Conservation (phyloP, 2,888 invertebrate species). For the Campaea margaritaria region DNA sequence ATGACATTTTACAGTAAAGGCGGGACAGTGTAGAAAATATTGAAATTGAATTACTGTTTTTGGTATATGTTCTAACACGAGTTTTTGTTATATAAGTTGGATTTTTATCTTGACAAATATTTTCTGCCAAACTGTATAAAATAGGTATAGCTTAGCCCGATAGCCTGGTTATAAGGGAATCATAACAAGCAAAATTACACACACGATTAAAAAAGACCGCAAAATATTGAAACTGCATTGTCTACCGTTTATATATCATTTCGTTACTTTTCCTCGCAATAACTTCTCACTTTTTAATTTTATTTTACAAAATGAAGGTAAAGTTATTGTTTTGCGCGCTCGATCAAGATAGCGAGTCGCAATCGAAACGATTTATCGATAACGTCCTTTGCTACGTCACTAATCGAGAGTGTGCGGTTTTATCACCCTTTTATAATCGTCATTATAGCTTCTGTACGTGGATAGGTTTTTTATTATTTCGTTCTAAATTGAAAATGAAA, state of each 20-base stretch:
- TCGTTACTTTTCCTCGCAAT: conserved; percentile 19
- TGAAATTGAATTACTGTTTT: too few relatives aligned
- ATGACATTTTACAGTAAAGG: not conserved
- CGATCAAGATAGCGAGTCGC: conserved; percentile 70
- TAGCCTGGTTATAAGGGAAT: too few relatives aligned
- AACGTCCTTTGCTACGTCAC: conserved; percentile 75
- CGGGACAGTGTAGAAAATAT: too few relatives aligned
- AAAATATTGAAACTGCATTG: not conserved
- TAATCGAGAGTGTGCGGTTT: conserved; percentile 72
- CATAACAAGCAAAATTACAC: not conserved
- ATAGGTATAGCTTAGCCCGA: too few relatives aligned
- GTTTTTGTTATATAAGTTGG: too few relatives aligned
- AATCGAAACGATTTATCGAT: conserved; percentile 79
- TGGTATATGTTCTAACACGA: too few relatives aligned
- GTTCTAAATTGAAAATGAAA: conserved; percentile 42
- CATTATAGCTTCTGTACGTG: conserved; percentile 51
- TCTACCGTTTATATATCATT: conserved; percentile 5
- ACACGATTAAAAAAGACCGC: too few relatives aligned
- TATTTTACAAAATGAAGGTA: conserved; percentile 48
- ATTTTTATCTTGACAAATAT: too few relatives aligned
- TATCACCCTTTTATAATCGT: conserved; percentile 78
- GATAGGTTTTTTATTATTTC: conserved; percentile 32
- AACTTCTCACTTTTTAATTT: conserved; percentile 42
- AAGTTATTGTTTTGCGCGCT: conserved; percentile 73
- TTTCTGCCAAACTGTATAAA: too few relatives aligned